These are phyloP conservation scores for Corythucha ciliata DNA, from an alignment of 2,888 invertebrate species.

Conservation along the genomic window DNA sequence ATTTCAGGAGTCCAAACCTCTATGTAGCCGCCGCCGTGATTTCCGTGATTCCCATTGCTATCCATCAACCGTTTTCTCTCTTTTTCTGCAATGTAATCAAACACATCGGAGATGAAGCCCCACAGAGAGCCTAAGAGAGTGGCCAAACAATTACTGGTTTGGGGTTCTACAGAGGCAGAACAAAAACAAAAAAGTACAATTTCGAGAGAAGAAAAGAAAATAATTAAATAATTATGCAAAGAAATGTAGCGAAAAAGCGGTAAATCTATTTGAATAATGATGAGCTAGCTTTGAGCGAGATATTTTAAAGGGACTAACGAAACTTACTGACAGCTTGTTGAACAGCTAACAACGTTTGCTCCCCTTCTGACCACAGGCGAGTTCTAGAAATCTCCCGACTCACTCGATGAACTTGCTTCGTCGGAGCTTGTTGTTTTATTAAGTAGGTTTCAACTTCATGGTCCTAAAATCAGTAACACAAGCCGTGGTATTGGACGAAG, in stretches of 20 bases:
- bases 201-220: background rate
- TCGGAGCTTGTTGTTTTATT: slow-evolving; percentile 69
- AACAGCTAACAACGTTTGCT: slow-evolving; percentile 28
- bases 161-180: slow-evolving; percentile 21
- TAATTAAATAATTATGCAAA: background rate
- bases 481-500: background rate
- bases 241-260: background rate
- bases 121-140: slow-evolving; percentile 18
- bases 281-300: too few species aligned
- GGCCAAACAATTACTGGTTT: slow-evolving; percentile 25
- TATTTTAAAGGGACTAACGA: too few species aligned
- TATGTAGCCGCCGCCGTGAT: slow-evolving; percentile 46
- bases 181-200: background rate
- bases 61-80: slow-evolving; percentile 33
- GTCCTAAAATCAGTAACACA: slow-evolving; percentile 44
- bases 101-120: slow-evolving; percentile 22
- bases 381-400: slow-evolving; percentile 33
- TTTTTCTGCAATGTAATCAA: slow-evolving; percentile 28
- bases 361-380: slow-evolving; percentile 42
- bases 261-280: background rate
- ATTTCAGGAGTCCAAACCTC: slow-evolving; percentile 89
- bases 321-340: slow-evolving; percentile 26
- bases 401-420: slow-evolving; percentile 35
- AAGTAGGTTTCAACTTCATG: slow-evolving; percentile 81
- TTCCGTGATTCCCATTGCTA: slow-evolving; percentile 41